Evolutionary conservation across 2,888 invertebrate species (phyloP).

Genomic region (Nomada flava): DNA sequence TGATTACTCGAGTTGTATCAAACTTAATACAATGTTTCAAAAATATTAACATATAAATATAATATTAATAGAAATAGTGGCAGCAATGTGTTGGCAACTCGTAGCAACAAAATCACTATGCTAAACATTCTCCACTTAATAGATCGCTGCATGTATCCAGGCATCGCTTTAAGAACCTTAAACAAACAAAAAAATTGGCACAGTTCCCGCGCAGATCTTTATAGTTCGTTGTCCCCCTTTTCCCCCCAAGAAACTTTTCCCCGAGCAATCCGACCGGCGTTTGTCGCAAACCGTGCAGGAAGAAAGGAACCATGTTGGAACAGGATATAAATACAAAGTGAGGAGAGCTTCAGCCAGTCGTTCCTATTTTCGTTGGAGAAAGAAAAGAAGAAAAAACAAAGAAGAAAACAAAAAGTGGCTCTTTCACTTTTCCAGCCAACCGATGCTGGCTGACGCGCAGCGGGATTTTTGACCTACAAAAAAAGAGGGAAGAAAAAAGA

Average conservation of each 20-base stretch:
- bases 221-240: neutral
- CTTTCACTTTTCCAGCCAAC: conserved; percentile 15
- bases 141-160: too few relatives aligned
- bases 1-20: too few relatives aligned
- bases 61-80: too few relatives aligned
- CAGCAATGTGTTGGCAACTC: too few relatives aligned
- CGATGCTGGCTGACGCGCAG: conserved; percentile 6
- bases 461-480: conserved; percentile 49
- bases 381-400: neutral
- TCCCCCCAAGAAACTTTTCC: too few relatives aligned
- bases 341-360: neutral
- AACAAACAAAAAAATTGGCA: neutral
- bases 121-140: too few relatives aligned
- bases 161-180: too few relatives aligned
- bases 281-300: neutral
- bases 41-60: too few relatives aligned
- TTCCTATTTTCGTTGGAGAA: conserved; percentile 7
- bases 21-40: too few relatives aligned
- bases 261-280: too few relatives aligned
- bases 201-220: neutral
- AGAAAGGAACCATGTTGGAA: neutral
- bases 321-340: neutral
- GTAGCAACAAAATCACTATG: too few relatives aligned
- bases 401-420: neutral
- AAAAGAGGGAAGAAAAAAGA: conserved; percentile 39